Base-by-base conservation (phyloP, 2,113 vertebrate genomes). In the Triplophysa dalaica region DNA sequence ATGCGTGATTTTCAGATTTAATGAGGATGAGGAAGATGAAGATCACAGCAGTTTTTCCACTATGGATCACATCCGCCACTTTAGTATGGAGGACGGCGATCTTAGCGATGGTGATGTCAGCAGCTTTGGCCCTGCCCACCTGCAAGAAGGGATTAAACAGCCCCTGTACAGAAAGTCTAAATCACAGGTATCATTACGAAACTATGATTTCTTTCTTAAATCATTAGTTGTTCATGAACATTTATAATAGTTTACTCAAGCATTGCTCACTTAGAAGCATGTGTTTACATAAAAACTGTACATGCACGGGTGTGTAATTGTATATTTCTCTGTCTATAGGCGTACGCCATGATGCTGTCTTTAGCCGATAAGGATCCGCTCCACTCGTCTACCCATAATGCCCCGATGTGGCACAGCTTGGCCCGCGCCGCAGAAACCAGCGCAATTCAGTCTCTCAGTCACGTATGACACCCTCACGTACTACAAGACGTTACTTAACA, bases 331-430 rank as follows among this genome's bases (percentile, higher is more conserved):
- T 83, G 7, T 0, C 26, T 10, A 0, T 84, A 99, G 98, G 96
- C 98, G 0, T 98, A 98, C 2, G 95, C 98, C 83, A 98, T 99
- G 98, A 99, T 99, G 97, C 90, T 99, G 82, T 98, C 97, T 62
- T 89, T 98, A 87, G 94, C 97, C 0, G 98, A 99, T 85, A 98
- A 99, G 91, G 97, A 99, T 87, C 91, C 95, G 82, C 94, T 99
- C 76, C 96, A 96, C 85, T 86, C 95, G 0, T 77, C 95, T 79
- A 86, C 95, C 87, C 96, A 97, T 86, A 90, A 70, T 82, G 91
- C 96, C 90, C 94, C 93, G 26, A 91, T 98, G 93, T 99, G 97
- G 97, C 97, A 98, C 94, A 96, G 93, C 81, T 94, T 99, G 93
- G 95, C 95, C 0, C 94, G 96, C 33, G 93, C 96, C 0, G 93